Conservation (phyloP, 2,888 invertebrate species). For the Acronicta alni region DNA sequence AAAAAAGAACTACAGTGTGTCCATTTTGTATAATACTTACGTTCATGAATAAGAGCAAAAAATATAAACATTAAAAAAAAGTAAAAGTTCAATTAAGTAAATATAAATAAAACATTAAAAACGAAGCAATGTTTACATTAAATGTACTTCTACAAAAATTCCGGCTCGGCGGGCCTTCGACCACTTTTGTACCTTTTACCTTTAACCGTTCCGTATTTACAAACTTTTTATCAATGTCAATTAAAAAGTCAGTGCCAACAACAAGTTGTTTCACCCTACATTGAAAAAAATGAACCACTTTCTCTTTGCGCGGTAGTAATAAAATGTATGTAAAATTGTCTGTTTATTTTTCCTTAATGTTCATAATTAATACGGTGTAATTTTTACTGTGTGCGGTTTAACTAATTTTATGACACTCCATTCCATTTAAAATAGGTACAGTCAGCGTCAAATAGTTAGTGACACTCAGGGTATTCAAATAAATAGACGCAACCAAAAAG, state of each 20-base stretch:
- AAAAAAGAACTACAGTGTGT: too few relatives aligned
- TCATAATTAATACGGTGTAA: not conserved
- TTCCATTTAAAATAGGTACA: too few relatives aligned
- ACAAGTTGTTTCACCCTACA: constrained; percentile 62
- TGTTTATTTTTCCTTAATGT: constrained; percentile 15
- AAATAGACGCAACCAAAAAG: too few relatives aligned
- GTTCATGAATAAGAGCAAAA: not conserved
- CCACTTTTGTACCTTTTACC: constrained; percentile 58
- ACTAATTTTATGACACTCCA: too few relatives aligned
- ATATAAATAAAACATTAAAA: not conserved
- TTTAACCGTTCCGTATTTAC: constrained; percentile 57
- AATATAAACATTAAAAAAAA: constrained; percentile 2
- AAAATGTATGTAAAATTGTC: constrained; percentile 31
- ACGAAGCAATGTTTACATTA: constrained; percentile 32
- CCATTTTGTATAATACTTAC: too few relatives aligned
- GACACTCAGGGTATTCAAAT: too few relatives aligned
- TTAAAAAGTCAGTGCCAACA: constrained; percentile 72
- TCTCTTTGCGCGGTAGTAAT: constrained; percentile 57
- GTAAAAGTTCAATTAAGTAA: constrained; percentile 4
- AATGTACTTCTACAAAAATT: constrained; percentile 41
- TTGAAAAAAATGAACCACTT: constrained; percentile 64
- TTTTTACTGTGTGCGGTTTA: too few relatives aligned
- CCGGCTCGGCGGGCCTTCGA: constrained; percentile 45
- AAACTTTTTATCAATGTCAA: constrained; percentile 73
- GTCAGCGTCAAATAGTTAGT: too few relatives aligned